Percentiles rank a stretch among this genome's conserved stretches.
These are phyloP conservation scores for Tachysurus fulvidraco DNA, from an alignment of 2,113 vertebrate species.

Conservation along the genomic window DNA sequence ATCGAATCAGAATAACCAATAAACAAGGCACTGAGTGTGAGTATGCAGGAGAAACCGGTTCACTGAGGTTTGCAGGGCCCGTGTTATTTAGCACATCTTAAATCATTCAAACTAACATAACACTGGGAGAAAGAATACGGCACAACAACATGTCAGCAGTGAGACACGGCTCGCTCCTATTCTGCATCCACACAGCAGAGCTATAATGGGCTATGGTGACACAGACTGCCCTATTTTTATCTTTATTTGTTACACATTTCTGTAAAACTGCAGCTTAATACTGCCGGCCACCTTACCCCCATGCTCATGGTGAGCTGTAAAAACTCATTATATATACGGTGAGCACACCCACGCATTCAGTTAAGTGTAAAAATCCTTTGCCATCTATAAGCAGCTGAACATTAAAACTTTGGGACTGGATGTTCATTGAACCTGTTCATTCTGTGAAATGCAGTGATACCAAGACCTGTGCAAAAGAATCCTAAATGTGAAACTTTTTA, in stretches of 20 bases:
- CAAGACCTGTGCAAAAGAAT: neutral
- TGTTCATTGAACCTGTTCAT: neutral
- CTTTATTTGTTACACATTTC: neutral
- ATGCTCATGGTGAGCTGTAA: neutral
- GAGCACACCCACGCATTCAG: neutral
- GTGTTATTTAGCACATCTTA: neutral
- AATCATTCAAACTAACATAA: neutral
- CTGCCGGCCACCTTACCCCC: too few species aligned
- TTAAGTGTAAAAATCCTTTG: neutral
- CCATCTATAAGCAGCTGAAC: neutral
- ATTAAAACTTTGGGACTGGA: neutral
- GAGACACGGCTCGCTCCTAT: neutral
- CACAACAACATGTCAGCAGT: constrained; percentile 1
- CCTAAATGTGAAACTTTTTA: neutral
- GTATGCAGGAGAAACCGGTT: neutral
- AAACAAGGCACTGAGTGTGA: neutral
- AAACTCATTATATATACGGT: neutral
- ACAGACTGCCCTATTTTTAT: neutral
- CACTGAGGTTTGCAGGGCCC: neutral
- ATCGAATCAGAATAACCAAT: neutral
- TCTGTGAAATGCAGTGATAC: neutral
- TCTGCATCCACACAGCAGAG: neutral
- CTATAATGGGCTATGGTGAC: neutral
- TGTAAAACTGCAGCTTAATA: neutral
- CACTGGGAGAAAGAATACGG: too few species aligned